phyloP scores from a whole-genome alignment of 2,888 invertebrate species.

The Folsomia manolachei region DNA sequence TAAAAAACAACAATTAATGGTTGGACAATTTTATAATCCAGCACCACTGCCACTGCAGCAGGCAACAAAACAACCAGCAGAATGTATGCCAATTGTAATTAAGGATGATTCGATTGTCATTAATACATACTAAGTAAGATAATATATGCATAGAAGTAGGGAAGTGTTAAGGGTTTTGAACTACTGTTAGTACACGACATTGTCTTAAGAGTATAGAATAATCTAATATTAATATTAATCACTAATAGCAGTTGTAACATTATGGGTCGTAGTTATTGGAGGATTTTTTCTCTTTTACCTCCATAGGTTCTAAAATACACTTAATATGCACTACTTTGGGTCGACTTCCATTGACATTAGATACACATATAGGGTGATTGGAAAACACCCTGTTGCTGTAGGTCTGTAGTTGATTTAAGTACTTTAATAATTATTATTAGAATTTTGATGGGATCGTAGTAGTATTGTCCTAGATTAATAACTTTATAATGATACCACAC shows the following conservation, averaged over 20 bases:
- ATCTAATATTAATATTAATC: not conserved
- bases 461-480: not conserved
- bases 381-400: not conserved
- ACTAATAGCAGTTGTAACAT: not conserved
- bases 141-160: not conserved
- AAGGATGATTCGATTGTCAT: slow-evolving; percentile 26
- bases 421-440: not conserved
- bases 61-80: slow-evolving; percentile 37
- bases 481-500: not conserved
- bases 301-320: not conserved
- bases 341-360: not conserved
- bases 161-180: not conserved
- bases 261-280: not conserved
- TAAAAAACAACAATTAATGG: not conserved
- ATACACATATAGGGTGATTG: not conserved
- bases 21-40: not conserved
- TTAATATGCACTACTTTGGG: not conserved
- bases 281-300: not conserved
- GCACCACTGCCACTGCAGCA: slow-evolving; percentile 7
- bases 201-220: not conserved
- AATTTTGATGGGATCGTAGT: not conserved
- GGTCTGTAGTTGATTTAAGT: not conserved
- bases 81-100: slow-evolving; percentile 45
- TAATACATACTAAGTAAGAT: not conserved
- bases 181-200: not conserved